Percentiles rank a stretch among this genome's conserved stretches.
Conservation (phyloP, 2,797 vertebrate genomes). For the Geotrypetes seraphini region DNA sequence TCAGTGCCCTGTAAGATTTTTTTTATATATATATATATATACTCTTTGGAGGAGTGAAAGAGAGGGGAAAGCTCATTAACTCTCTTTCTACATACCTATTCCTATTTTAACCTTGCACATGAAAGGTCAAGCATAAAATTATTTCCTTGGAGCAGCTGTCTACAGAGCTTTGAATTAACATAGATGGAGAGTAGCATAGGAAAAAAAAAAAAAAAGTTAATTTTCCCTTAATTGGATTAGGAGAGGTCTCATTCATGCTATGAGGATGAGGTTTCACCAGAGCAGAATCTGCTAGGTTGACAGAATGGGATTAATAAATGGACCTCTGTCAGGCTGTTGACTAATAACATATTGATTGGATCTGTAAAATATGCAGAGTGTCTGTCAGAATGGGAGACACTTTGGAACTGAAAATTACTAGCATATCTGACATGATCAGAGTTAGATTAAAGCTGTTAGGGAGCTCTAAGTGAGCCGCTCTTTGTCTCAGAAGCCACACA, state of each 20-base stretch:
- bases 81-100: slow-evolving; percentile 18
- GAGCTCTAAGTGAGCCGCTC: slow-evolving; percentile 16
- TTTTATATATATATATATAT: slow-evolving; percentile 5
- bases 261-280: slow-evolving; percentile 33
- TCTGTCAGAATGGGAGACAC: slow-evolving; percentile 56
- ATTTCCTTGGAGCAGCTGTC: slow-evolving; percentile 32
- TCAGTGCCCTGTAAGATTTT: not conserved
- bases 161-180: slow-evolving; percentile 37
- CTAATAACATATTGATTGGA: slow-evolving; percentile 89
- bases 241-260: slow-evolving; percentile 30
- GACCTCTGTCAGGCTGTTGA: slow-evolving; percentile 73
- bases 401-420: slow-evolving; percentile 58
- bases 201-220: slow-evolving; percentile 45
- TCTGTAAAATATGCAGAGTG: slow-evolving; percentile 75
- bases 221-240: slow-evolving; percentile 60
- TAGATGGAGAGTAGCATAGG: slow-evolving; percentile 24
- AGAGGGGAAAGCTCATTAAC: slow-evolving; percentile 17
- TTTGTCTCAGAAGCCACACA: slow-evolving; percentile 8
- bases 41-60: not conserved
- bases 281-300: slow-evolving; percentile 54
- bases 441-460: slow-evolving; percentile 59
- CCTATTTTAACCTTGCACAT: slow-evolving; percentile 35
- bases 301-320: slow-evolving; percentile 81
- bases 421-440: slow-evolving; percentile 55
- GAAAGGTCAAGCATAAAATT: slow-evolving; percentile 43